Evolutionary conservation across 2,888 invertebrate species (phyloP).

Genomic region (Rhingia rostrata): DNA sequence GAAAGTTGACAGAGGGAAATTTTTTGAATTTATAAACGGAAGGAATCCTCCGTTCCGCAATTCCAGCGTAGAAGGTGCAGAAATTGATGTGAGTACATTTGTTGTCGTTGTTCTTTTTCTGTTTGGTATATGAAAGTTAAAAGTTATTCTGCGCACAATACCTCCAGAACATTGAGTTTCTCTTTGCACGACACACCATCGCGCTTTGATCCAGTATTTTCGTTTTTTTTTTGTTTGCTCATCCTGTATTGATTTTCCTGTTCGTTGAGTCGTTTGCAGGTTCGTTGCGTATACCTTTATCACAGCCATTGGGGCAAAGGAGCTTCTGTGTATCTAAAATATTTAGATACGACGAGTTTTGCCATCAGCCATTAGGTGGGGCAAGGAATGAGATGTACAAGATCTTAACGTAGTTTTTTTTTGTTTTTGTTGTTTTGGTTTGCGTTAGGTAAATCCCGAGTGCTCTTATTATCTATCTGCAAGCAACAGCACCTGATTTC

Average conservation of each 20-base stretch:
- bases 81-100: constrained; percentile 88
- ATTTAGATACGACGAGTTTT: constrained; percentile 59
- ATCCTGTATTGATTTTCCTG: constrained; percentile 56
- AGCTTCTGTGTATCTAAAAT: constrained; percentile 38
- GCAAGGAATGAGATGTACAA: constrained; percentile 33
- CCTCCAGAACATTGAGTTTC: constrained; percentile 10
- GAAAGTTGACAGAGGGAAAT: constrained; percentile 85
- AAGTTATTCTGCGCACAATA: constrained; percentile 23
- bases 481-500: constrained; percentile 69
- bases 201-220: constrained; percentile 40
- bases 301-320: constrained; percentile 33
- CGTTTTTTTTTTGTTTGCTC: constrained; percentile 22
- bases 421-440: constrained; percentile 29
- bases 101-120: constrained; percentile 36
- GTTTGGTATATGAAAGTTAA: constrained; percentile 41
- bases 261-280: constrained; percentile 33
- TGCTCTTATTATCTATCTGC: constrained; percentile 68
- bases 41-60: constrained; percentile 89
- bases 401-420: constrained; percentile 42
- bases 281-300: constrained; percentile 26
- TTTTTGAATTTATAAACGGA: constrained; percentile 91
- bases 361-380: constrained; percentile 52
- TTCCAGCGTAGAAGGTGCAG: constrained; percentile 88
- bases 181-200: constrained; percentile 29
- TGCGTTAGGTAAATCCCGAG: constrained; percentile 53